phyloP scores from a whole-genome alignment of 2,888 invertebrate genomes.

The Ormyrus rosae region DNA sequence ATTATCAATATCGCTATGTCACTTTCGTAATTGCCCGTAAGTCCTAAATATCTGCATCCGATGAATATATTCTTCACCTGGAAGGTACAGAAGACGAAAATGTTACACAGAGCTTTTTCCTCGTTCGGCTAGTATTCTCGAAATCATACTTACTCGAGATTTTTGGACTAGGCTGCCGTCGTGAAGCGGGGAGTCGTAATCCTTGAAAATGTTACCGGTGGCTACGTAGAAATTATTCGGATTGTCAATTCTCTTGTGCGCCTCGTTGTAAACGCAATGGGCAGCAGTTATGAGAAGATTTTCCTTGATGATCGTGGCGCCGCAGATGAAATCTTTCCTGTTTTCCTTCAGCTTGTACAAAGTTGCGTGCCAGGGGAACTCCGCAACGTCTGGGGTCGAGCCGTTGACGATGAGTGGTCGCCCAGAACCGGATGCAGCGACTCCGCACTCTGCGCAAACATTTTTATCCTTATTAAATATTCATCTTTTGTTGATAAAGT shows the following conservation, averaged over 20 bases:
- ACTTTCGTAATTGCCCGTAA: constrained; percentile 66
- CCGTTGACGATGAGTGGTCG: constrained; percentile 68
- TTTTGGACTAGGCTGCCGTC: constrained; percentile 62
- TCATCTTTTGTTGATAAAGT: too few relatives aligned
- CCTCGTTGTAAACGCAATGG: constrained; percentile 73
- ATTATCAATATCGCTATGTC: constrained; percentile 71
- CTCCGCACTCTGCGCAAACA: constrained; percentile 70
- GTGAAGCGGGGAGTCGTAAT: constrained; percentile 65
- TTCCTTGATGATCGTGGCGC: constrained; percentile 72
- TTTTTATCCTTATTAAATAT: not conserved
- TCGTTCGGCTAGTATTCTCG: not conserved
- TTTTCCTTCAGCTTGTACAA: constrained; percentile 63
- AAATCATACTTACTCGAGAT: constrained; percentile 55
- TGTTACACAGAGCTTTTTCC: not conserved
- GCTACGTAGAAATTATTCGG: constrained; percentile 64
- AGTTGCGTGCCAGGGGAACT: constrained; percentile 75
- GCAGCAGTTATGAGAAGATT: constrained; percentile 74
- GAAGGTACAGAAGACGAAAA: constrained; percentile 29
- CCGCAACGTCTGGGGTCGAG: constrained; percentile 62
- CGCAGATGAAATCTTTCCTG: constrained; percentile 69
- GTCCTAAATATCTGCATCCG: constrained; percentile 66
- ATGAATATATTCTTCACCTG: constrained; percentile 69
- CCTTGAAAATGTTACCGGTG: constrained; percentile 71
- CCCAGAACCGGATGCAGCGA: constrained; percentile 48
- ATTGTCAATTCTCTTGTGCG: constrained; percentile 52